A percentile compares a stretch with the other conserved stretches of the same genome.
These are phyloP conservation scores for Stenolophus ochropezus DNA, from an alignment of 2,888 invertebrate species.

Conservation along the genomic window DNA sequence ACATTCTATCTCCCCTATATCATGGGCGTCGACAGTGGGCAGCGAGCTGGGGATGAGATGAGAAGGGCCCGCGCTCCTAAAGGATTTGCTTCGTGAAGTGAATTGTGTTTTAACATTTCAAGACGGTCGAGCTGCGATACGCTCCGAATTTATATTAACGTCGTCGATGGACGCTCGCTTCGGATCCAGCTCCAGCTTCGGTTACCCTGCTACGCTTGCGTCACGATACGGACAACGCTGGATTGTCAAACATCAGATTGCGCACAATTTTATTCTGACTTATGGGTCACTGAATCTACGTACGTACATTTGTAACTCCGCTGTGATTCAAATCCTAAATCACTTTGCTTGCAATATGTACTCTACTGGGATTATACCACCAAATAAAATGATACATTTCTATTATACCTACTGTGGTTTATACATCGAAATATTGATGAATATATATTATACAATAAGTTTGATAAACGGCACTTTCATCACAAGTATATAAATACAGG, in stretches of 20 bases:
- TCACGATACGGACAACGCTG: constrained; percentile 8
- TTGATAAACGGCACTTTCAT: too few species aligned
- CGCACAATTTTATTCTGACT: neutral
- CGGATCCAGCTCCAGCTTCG: too few species aligned
- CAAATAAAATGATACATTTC: too few species aligned
- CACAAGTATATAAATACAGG: too few species aligned
- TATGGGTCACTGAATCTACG: neutral
- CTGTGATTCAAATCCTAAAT: too few species aligned
- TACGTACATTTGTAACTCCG: neutral
- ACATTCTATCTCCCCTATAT: neutral
- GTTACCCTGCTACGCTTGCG: neutral
- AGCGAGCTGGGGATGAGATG: constrained; percentile 2
- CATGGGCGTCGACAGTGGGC: neutral
- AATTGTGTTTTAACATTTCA: constrained; percentile 59
- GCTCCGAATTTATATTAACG: constrained; percentile 58
- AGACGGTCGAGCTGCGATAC: constrained; percentile 52
- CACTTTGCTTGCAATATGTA: too few species aligned
- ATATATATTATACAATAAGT: too few species aligned
- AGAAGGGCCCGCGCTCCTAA: constrained; percentile 35
- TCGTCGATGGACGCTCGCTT: constrained; percentile 43
- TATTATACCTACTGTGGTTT: too few species aligned
- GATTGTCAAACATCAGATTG: neutral
- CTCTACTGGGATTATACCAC: too few species aligned
- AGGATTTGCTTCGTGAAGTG: constrained; percentile 59
- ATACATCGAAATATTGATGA: too few species aligned